A percentile compares a stretch with the other conserved stretches of the same genome.
phyloP scores from a whole-genome alignment of 1,140 invertebrate species.

The Drosophila seguyi region DNA sequence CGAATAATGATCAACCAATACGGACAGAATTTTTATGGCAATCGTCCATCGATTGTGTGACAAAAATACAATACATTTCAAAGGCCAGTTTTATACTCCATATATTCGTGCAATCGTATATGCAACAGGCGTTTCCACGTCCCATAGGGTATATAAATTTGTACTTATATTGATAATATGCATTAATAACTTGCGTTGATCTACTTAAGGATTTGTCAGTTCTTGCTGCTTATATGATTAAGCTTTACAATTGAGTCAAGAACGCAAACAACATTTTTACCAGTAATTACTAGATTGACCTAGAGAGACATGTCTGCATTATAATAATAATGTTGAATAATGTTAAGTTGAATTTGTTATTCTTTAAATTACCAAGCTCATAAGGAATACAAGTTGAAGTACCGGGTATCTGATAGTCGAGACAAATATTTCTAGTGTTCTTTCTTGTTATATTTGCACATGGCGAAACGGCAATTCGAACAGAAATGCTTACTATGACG shows the following conservation, averaged over 20 bases:
- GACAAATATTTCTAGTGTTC: too few relatives aligned
- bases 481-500: slow-evolving; percentile 4
- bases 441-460: slow-evolving; percentile 50
- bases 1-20: slow-evolving; percentile 31
- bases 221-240: neutral
- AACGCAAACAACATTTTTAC: neutral
- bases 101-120: neutral
- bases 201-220: neutral
- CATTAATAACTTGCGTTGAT: neutral
- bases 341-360: neutral
- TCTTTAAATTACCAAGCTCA: neutral
- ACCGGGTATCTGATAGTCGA: neutral
- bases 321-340: too few relatives aligned
- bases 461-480: slow-evolving; percentile 14
- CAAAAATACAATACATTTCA: slow-evolving; percentile 33
- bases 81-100: neutral
- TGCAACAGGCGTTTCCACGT: neutral
- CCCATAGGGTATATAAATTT: neutral
- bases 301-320: too few relatives aligned
- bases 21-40: slow-evolving; percentile 21
- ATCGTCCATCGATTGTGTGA: slow-evolving; percentile 11
- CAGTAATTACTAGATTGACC: too few relatives aligned
- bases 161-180: neutral
- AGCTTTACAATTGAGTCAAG: neutral
- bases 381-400: neutral